Base-by-base conservation (phyloP, 1,140 invertebrate species). In the Pteromalus puparum region DNA sequence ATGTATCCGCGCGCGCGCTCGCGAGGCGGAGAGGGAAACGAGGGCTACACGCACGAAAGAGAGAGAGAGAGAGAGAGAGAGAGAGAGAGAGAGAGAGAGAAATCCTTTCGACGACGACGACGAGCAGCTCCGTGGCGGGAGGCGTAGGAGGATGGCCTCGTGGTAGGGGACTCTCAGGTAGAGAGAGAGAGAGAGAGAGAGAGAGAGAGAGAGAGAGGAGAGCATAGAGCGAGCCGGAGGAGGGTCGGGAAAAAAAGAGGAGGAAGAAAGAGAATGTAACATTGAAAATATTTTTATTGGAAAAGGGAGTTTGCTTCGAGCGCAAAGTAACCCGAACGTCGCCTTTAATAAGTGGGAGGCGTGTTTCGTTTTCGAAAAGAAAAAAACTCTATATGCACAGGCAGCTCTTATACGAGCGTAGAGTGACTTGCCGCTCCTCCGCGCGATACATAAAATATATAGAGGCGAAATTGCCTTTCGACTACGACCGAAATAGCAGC, bases 201-300 rank as follows among this genome's bases (percentile, higher is more conserved):
- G 42, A 81, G 78, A 42, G 80, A 81, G 65, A 70, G 82, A 80
- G 26, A 18, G 30, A 34, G 30, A 34, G 30, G n/a, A 81, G 12
- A 10, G 78, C 38, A 61, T 53, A 67, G 70, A 15, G 42, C 30
- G 30, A 68, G 38, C 74, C 26, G 78, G 80, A 79, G 73, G 42
- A 81, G 38, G 53, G 53, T 61, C 53, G 53, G 53, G 4, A 42
- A 81, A 80, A 80, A 48, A 70, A 46, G 38, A 81, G 4, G 21
- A 80, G n/a, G 12, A 67, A 46, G 65, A 80, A 80, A 70, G 34
- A 81, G 79, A 81, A 81, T 72, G 77, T 81, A 81, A 70, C 65
- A 81, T 81, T 81, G 68, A 81, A 81, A 81, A 81, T 72, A 72
- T 72, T 72, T 81, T 80, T 70, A 70, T 80, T 80, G 28, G 68